Percentiles rank a stretch among this genome's conserved stretches.
These are phyloP conservation scores for Lasioglossum vierecki DNA, from an alignment of 2,888 invertebrate species.

Conservation along the genomic window DNA sequence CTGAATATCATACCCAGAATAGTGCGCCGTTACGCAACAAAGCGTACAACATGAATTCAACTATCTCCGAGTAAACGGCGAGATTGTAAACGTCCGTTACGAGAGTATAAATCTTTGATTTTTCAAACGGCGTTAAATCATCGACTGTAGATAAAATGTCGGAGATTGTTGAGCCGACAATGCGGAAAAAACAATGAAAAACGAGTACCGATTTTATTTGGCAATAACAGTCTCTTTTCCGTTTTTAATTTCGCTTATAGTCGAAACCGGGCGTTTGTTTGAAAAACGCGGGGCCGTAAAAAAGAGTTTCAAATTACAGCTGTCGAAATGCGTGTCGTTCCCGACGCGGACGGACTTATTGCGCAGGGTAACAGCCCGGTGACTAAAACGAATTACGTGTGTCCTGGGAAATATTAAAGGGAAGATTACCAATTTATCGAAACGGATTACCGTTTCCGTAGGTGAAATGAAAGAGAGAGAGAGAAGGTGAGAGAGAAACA, in stretches of 20 bases:
- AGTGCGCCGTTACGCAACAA: not conserved
- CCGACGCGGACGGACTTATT: not conserved
- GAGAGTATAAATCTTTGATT: not conserved
- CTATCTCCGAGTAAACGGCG: not conserved
- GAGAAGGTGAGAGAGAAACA: not conserved
- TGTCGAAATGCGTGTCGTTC: not conserved
- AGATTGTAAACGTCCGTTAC: not conserved
- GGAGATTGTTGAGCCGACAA: not conserved
- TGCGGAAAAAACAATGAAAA: not conserved
- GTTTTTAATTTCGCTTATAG: not conserved
- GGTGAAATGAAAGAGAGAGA: not conserved
- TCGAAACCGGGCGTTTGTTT: not conserved
- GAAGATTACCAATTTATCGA: slow-evolving; percentile 23
- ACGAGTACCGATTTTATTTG: not conserved
- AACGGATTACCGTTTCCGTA: slow-evolving; percentile 8
- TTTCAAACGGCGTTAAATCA: not conserved
- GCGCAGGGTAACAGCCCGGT: not conserved
- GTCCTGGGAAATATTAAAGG: not conserved
- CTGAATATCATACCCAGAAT: not conserved
- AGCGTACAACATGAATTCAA: not conserved
- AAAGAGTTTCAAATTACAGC: not conserved
- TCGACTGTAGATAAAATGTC: not conserved
- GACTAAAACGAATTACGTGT: not conserved
- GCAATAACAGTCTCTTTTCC: not conserved
- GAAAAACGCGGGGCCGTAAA: not conserved